phyloP scores from a whole-genome alignment of 1,140 invertebrate species.

The Calephelis nemesis region DNA sequence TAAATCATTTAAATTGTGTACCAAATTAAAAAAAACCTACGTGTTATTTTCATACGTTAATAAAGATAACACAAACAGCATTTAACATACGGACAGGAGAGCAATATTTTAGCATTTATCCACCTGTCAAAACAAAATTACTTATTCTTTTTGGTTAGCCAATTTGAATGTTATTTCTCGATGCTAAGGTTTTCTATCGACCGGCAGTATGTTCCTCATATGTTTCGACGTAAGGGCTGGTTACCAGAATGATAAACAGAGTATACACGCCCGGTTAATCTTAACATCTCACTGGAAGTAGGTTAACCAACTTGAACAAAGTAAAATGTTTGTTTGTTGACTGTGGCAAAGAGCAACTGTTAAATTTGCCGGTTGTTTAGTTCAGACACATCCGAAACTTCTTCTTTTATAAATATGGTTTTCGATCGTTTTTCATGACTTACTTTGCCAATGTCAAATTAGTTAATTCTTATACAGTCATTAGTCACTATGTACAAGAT shows the following conservation, averaged over 20 bases:
- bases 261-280: constrained; percentile 14
- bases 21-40: too few species aligned
- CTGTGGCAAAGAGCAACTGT: too few species aligned
- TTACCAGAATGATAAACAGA: constrained; percentile 19
- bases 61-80: neutral
- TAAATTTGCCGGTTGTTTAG: too few species aligned
- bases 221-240: constrained; percentile 23
- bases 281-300: constrained; percentile 5
- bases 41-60: too few species aligned
- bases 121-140: constrained; percentile 26
- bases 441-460: too few species aligned
- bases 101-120: constrained; percentile 19
- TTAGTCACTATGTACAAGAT: too few species aligned
- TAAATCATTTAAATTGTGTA: too few species aligned
- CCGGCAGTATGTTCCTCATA: neutral
- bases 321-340: too few species aligned
- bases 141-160: constrained; percentile 2
- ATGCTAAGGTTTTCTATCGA: constrained; percentile 1
- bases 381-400: too few species aligned
- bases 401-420: too few species aligned
- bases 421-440: too few species aligned
- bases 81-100: constrained; percentile 6
- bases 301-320: neutral
- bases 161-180: neutral
- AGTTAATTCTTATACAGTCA: too few species aligned